Base-by-base conservation (phyloP, 2,888 invertebrate species). In the Noctua comes region DNA sequence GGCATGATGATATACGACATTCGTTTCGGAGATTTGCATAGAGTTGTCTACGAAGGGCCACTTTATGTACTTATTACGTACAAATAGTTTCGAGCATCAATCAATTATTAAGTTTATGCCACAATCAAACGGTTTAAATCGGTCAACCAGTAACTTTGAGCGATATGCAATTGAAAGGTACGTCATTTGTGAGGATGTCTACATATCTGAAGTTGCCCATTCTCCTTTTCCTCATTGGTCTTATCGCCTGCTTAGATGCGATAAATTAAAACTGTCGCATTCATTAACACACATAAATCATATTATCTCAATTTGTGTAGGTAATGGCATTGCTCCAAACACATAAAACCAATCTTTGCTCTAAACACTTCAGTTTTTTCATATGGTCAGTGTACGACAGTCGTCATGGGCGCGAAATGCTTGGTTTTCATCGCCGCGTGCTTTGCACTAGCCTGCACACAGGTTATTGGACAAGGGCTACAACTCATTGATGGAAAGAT, bases 401-500 rank as follows among this genome's bases (percentile, higher is more conserved):
- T 86, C 89, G 89, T 72, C 73, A 93, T 93, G 93, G 86, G 88
- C 73, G 72, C 59, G 48, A 90, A 83, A 76, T 79, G 82, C 54
- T 77, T 87, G 13, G 73, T 87, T 13, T 62, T 76, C n/a, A 43
- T 85, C 27, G 57, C 82, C 36, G 71, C 75, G 72, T 90, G 86
- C 76, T 69, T 88, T 46, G 74, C 89, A 48, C 54, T 91, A 16
- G 74, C 82, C 57, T 21, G 87, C 31, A 80, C 77, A 31, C 76
- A 75, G 74, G 88, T 80, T 6, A 85, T 81, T 57, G 77, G 83
- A 8, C 48, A 79, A 51, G 89, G 80, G 62, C 76, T 94, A 48
- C 90, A 94, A 88, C 85, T 90, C 11, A 90, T 93, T 5, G 90
- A 95, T 79, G 95, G 95, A 46, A 94, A 84, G 76, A 93, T 96